Conservation (phyloP, 2,113 vertebrate species). For the Zapornia atra region DNA sequence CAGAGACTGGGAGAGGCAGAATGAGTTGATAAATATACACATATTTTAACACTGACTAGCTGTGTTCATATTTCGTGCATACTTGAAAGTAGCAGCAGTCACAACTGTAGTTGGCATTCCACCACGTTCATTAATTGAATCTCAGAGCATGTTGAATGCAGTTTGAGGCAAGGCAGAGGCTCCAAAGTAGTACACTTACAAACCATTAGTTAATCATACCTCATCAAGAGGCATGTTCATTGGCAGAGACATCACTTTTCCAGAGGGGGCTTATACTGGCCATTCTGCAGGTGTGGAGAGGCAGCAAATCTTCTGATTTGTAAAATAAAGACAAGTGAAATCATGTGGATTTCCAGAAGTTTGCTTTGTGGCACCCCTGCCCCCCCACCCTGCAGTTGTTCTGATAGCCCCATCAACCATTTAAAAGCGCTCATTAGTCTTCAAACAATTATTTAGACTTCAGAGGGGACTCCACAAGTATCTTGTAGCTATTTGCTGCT, state of each 20-base stretch:
- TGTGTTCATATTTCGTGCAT: background rate
- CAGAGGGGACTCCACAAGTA: conserved; percentile 24
- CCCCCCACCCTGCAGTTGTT: background rate
- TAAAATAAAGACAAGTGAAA: background rate
- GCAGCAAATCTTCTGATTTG: background rate
- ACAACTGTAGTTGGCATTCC: background rate
- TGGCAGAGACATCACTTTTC: background rate
- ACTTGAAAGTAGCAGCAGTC: background rate
- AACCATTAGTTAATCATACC: background rate
- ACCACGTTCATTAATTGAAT: background rate
- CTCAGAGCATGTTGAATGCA: background rate
- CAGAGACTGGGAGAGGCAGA: background rate
- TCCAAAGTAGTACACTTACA: background rate
- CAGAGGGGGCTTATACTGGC: background rate
- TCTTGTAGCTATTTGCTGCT: conserved; percentile 57
- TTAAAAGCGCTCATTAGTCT: conserved; percentile 55
- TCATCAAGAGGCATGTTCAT: background rate
- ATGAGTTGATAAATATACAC: background rate
- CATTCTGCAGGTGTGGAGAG: background rate
- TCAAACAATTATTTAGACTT: conserved; percentile 36
- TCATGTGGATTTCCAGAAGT: background rate
- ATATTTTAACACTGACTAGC: background rate
- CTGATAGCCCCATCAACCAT: conserved; percentile 4
- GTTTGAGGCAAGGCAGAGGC: background rate
- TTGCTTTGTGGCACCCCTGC: background rate